Percentiles rank a stretch among this genome's conserved stretches.
Evolutionary conservation across 2,113 vertebrate species (phyloP).

Genomic region (Lycaon pictus): DNA sequence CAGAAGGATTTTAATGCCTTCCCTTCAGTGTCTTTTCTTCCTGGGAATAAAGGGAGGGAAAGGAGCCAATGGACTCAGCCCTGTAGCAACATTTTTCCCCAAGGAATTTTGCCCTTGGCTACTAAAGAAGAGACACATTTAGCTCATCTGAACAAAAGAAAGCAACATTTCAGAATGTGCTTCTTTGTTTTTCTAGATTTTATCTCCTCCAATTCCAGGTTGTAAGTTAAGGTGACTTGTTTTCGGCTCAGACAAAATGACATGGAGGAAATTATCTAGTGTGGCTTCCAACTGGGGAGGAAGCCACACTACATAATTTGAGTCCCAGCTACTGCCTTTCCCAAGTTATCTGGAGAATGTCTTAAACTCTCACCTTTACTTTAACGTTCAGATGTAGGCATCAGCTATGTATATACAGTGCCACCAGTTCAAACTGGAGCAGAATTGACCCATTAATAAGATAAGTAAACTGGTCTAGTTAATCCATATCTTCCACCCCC

Average conservation of each 20-base stretch:
- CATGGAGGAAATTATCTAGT: background rate
- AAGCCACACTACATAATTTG: background rate
- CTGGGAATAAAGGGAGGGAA: slow-evolving; percentile 61
- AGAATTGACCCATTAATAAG: background rate
- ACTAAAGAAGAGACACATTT: slow-evolving; percentile 60
- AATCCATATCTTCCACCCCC: background rate
- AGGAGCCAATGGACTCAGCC: slow-evolving; percentile 54
- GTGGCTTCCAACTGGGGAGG: background rate
- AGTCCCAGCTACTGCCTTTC: background rate
- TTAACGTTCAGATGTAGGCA: background rate
- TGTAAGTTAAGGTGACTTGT: slow-evolving; percentile 32
- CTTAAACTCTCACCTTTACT: slow-evolving; percentile 5
- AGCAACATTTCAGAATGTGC: slow-evolving; percentile 66
- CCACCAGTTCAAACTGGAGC: background rate
- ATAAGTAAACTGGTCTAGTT: background rate
- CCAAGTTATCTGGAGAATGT: background rate
- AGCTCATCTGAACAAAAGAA: slow-evolving; percentile 69
- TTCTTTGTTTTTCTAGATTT: slow-evolving; percentile 68
- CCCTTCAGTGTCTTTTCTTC: slow-evolving; percentile 61
- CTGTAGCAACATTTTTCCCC: slow-evolving; percentile 66
- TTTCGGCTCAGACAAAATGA: slow-evolving; percentile 13
- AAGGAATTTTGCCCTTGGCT: slow-evolving; percentile 74
- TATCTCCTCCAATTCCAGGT: slow-evolving; percentile 46
- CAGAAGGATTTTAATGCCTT: slow-evolving; percentile 47
- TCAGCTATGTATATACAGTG: background rate